These are phyloP conservation scores for Ochlodes sylvanus DNA, from an alignment of 2,888 invertebrate species.

Conservation along the genomic window DNA sequence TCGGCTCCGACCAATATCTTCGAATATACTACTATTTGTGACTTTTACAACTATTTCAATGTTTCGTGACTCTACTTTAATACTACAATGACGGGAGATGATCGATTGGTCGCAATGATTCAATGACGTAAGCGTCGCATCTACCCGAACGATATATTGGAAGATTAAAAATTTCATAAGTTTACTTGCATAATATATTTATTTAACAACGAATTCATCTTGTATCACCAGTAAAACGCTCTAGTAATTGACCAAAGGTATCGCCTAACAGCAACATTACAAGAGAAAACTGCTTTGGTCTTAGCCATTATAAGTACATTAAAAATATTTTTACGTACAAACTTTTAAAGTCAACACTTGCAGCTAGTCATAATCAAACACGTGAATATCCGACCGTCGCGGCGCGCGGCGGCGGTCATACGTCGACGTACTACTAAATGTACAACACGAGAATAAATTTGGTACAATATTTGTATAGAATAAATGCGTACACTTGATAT, in stretches of 20 bases:
- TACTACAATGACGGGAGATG: slow-evolving; percentile 7
- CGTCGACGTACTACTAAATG: slow-evolving; percentile 59
- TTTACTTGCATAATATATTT: slow-evolving; percentile 54
- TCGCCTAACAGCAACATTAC: slow-evolving; percentile 79
- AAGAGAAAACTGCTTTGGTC: slow-evolving; percentile 77
- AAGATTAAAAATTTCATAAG: slow-evolving; percentile 66
- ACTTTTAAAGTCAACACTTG: slow-evolving; percentile 51
- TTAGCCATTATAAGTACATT: slow-evolving; percentile 75
- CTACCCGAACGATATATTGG: slow-evolving; percentile 47
- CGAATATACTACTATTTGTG: slow-evolving; percentile 3
- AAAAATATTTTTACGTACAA: slow-evolving; percentile 60
- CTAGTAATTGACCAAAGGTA: slow-evolving; percentile 84
- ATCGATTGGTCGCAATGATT: slow-evolving; percentile 42
- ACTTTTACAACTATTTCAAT: slow-evolving; percentile 5
- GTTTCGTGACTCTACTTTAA: slow-evolving; percentile 8
- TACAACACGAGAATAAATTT: slow-evolving; percentile 66
- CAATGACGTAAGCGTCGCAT: slow-evolving; percentile 43
- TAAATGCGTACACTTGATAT: slow-evolving; percentile 64
- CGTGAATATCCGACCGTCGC: slow-evolving; percentile 51
- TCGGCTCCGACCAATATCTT: slow-evolving; percentile 1
- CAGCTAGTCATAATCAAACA: slow-evolving; percentile 45
- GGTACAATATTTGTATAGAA: slow-evolving; percentile 57
- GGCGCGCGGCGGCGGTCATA: slow-evolving; percentile 46
- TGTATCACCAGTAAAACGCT: slow-evolving; percentile 73
- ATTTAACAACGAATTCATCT: slow-evolving; percentile 70